These are phyloP conservation scores for Sebastes umbrosus DNA, from an alignment of 2,797 vertebrate species.

Conservation along the genomic window DNA sequence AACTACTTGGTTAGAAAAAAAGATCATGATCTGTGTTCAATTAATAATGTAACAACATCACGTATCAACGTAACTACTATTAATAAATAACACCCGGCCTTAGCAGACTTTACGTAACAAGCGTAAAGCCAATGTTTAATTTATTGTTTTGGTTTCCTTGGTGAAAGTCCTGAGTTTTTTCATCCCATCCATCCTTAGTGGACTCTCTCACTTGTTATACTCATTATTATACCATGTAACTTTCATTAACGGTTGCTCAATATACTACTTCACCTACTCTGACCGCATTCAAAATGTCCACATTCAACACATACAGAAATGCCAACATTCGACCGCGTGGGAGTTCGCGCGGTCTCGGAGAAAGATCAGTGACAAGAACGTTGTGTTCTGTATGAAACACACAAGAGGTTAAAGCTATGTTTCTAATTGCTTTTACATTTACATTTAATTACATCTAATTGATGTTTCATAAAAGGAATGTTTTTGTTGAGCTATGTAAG, in stretches of 20 bases:
- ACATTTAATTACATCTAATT: background rate
- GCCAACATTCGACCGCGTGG: background rate
- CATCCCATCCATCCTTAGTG: too few relatives aligned
- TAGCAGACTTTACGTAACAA: background rate
- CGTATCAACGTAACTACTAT: too few relatives aligned
- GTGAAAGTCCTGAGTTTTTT: background rate
- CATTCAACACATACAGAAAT: background rate
- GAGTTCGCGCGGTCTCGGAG: background rate
- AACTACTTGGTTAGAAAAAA: too few relatives aligned
- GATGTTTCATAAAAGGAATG: background rate
- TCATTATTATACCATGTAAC: background rate
- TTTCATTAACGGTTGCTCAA: too few relatives aligned
- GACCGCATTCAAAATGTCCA: background rate
- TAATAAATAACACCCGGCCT: too few relatives aligned
- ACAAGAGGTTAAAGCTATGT: background rate
- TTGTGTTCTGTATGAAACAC: background rate
- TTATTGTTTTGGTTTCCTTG: too few relatives aligned
- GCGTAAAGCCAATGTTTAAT: accelerated
- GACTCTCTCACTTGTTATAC: background rate
- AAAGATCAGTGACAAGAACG: background rate
- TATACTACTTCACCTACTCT: background rate
- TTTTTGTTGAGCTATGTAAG: background rate
- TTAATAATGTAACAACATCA: too few relatives aligned
- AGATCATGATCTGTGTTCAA: too few relatives aligned
- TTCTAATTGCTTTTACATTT: background rate